phyloP scores from a whole-genome alignment of 1,140 invertebrate genomes.

The Wasmannia auropunctata region DNA sequence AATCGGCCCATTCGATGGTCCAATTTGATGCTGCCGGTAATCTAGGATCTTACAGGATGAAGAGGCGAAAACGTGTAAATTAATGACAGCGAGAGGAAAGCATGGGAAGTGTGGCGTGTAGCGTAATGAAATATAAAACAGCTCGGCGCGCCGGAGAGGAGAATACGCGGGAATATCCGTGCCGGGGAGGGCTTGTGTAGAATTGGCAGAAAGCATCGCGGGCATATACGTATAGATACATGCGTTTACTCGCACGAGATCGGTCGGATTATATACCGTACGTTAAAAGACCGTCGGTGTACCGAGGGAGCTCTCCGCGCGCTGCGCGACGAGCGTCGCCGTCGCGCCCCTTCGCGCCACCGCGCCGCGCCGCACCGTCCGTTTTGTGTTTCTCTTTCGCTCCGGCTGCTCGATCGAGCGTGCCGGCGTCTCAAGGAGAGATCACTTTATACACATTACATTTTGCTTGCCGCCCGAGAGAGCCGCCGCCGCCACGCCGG shows the following conservation, averaged over 20 bases:
- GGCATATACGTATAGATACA: too few relatives aligned
- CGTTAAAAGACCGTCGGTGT: neutral
- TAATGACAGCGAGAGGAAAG: neutral
- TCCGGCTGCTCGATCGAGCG: constrained; percentile 64
- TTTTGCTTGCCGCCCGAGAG: neutral
- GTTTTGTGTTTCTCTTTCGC: constrained; percentile 28
- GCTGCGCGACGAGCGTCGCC: neutral
- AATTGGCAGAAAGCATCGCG: constrained; percentile 1
- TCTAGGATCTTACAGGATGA: neutral
- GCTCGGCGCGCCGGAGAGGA: neutral
- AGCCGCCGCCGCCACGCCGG: too few relatives aligned
- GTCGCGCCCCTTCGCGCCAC: neutral
- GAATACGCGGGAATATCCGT: neutral
- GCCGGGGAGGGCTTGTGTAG: constrained; percentile 25
- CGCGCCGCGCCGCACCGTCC: too few relatives aligned
- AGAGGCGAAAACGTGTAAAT: neutral
- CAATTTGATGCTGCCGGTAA: neutral
- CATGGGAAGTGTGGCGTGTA: neutral
- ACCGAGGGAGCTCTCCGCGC: neutral
- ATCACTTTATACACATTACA: constrained; percentile 45
- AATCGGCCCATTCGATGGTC: neutral
- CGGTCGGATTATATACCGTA: constrained; percentile 18
- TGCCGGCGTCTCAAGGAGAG: constrained; percentile 56
- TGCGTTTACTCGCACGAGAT: constrained; percentile 30
- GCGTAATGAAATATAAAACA: constrained; percentile 8